phyloP scores from a whole-genome alignment of 2,797 vertebrate species.

The Aphelocoma californica region DNA sequence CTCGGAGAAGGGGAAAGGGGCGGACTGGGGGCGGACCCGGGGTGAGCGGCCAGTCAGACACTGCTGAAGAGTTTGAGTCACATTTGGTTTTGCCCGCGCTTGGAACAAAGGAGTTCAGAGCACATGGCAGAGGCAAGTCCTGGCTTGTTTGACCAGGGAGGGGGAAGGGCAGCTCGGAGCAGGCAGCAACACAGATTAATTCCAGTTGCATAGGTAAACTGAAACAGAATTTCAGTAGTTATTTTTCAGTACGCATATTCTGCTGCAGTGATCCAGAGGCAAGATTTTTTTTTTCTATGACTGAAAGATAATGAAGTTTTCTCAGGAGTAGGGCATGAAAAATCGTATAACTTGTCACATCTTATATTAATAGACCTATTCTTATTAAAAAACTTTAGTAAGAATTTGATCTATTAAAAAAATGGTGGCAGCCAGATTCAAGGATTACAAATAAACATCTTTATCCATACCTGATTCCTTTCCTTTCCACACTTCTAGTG shows the following conservation, averaged over 20 bases:
- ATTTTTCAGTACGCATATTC: not conserved
- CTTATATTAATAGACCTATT: not conserved
- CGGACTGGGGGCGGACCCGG: too few species aligned
- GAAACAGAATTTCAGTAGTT: not conserved
- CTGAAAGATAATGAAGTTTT: not conserved
- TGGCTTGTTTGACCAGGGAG: too few species aligned
- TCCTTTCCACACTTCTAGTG: not conserved
- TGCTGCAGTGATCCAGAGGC: not conserved
- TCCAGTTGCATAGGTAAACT: not conserved
- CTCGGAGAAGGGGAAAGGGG: too few species aligned
- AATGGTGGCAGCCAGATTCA: not conserved
- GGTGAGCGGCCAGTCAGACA: too few species aligned
- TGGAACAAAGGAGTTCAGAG: too few species aligned
- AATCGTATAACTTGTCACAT: not conserved
- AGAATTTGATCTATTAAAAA: not conserved
- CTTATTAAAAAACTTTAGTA: not conserved
- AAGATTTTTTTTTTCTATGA: not conserved
- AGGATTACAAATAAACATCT: not conserved
- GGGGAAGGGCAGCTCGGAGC: too few species aligned
- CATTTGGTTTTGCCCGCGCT: too few species aligned
- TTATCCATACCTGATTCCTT: not conserved
- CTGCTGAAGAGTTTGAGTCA: too few species aligned
- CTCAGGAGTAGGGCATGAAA: not conserved
- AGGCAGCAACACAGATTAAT: not conserved
- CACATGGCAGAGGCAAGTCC: too few species aligned